These are phyloP conservation scores for Sclerodermus sp. DNA, from an alignment of 2,888 invertebrate genomes.

Conservation along the genomic window DNA sequence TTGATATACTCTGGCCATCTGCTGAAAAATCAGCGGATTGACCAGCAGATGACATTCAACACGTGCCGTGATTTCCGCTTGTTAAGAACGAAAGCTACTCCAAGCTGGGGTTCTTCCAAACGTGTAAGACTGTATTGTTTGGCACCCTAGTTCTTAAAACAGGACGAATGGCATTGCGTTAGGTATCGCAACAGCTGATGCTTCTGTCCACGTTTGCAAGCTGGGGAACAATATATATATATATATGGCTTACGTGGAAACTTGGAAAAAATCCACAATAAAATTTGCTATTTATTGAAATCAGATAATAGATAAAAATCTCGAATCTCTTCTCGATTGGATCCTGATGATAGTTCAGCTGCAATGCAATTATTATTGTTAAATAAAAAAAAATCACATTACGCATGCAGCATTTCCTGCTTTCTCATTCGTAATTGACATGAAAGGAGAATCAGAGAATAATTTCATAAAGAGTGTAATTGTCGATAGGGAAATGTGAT, in stretches of 20 bases:
- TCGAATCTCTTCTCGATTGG: too few relatives aligned
- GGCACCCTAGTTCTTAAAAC: slow-evolving; percentile 18
- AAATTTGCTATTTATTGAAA: too few relatives aligned
- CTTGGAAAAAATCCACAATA: too few relatives aligned
- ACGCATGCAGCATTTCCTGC: slow-evolving; percentile 1
- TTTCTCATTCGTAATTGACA: slow-evolving; percentile 3
- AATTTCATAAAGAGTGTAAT: too few relatives aligned
- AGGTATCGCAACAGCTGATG: slow-evolving; percentile 26
- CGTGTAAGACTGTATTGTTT: slow-evolving; percentile 28
- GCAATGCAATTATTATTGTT: neutral
- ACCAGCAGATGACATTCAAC: slow-evolving; percentile 46
- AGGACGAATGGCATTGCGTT: slow-evolving; percentile 21
- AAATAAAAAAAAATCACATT: neutral
- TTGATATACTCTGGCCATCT: slow-evolving; percentile 17
- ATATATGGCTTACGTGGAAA: too few relatives aligned
- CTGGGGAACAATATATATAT: too few relatives aligned
- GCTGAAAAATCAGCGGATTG: slow-evolving; percentile 47
- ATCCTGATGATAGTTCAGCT: too few relatives aligned
- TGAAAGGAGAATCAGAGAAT: too few relatives aligned
- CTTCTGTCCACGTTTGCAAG: slow-evolving; percentile 1
- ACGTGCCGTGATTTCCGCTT: slow-evolving; percentile 48
- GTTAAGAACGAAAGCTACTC: slow-evolving; percentile 35
- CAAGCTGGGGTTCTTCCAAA: slow-evolving; percentile 17
- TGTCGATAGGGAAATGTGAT: too few relatives aligned
- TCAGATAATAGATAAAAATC: too few relatives aligned